These are phyloP conservation scores for Heliornis fulica DNA, from an alignment of 2,113 vertebrate genomes.

Conservation along the genomic window DNA sequence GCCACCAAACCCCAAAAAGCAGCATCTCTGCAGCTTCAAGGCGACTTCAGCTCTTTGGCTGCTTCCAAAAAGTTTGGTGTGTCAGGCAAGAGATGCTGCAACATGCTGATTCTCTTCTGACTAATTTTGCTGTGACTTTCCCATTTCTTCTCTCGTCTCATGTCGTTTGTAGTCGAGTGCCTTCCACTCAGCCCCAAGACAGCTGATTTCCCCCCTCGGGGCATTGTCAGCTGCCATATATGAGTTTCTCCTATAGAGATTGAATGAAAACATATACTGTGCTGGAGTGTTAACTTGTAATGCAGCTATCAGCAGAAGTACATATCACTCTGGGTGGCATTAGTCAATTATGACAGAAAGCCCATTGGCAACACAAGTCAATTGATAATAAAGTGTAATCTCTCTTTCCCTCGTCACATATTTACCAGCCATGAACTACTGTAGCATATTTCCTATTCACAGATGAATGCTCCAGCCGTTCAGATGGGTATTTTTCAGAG, in stretches of 20 bases:
- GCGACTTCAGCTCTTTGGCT: not conserved
- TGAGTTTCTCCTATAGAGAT: slow-evolving; percentile 60
- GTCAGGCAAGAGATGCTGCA: not conserved
- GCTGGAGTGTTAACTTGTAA: slow-evolving; percentile 50
- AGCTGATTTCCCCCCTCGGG: slow-evolving; percentile 29
- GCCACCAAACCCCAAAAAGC: not conserved
- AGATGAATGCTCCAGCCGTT: slow-evolving; percentile 56
- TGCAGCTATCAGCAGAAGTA: slow-evolving; percentile 65
- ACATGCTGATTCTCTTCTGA: not conserved
- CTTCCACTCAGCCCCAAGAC: slow-evolving; percentile 38
- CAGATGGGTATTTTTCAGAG: slow-evolving; percentile 64
- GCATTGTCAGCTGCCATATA: slow-evolving; percentile 57
- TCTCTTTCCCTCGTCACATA: slow-evolving; percentile 29
- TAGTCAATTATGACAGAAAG: slow-evolving; percentile 70
- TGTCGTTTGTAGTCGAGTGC: slow-evolving; percentile 22
- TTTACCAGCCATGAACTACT: slow-evolving; percentile 57
- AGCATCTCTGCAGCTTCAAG: not conserved
- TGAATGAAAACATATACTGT: slow-evolving; percentile 62
- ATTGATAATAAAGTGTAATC: slow-evolving; percentile 69
- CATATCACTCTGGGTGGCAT: slow-evolving; percentile 63
- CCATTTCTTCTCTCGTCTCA: not conserved
- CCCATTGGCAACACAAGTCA: slow-evolving; percentile 57
- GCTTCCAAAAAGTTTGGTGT: not conserved
- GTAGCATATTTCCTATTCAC: slow-evolving; percentile 63
- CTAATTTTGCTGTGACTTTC: slow-evolving; percentile 35